These are phyloP conservation scores for Patella ulyssiponensis DNA, from an alignment of 2,888 invertebrate species.

Conservation along the genomic window DNA sequence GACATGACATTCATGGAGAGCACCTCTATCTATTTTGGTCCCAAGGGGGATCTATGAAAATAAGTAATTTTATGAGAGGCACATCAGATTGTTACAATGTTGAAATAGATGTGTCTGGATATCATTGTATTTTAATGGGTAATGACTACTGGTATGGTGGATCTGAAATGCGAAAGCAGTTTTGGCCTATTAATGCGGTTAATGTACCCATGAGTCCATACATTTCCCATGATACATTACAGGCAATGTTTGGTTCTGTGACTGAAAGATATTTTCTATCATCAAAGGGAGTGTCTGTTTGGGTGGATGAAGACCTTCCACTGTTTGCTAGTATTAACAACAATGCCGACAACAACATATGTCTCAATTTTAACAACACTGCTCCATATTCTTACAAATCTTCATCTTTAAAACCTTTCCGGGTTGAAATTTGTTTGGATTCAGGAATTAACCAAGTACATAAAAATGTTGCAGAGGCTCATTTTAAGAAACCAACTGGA, in stretches of 20 bases:
- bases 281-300: conserved; percentile 80
- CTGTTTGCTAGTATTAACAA: conserved; percentile 86
- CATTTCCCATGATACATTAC: conserved; percentile 50
- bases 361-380: conserved; percentile 43
- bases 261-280: conserved; percentile 77
- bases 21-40: too few relatives aligned
- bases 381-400: conserved; percentile 42
- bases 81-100: neutral
- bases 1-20: too few relatives aligned
- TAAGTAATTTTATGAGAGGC: too few relatives aligned
- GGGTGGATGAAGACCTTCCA: conserved; percentile 78
- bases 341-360: conserved; percentile 64
- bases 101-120: neutral
- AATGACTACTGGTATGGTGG: conserved; percentile 83
- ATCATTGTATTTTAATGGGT: conserved; percentile 44
- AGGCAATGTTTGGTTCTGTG: conserved; percentile 65
- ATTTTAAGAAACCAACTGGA: conserved; percentile 76
- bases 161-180: conserved; percentile 83
- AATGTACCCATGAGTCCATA: conserved; percentile 47
- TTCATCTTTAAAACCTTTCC: conserved; percentile 31
- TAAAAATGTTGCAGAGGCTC: conserved; percentile 74
- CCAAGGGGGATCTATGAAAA: too few relatives aligned
- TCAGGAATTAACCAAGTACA: conserved; percentile 42
- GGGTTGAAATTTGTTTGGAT: conserved; percentile 43
- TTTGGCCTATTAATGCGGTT: conserved; percentile 84